These are phyloP conservation scores for Leptodactylus fuscus DNA, from an alignment of 2,113 vertebrate genomes.

Conservation along the genomic window DNA sequence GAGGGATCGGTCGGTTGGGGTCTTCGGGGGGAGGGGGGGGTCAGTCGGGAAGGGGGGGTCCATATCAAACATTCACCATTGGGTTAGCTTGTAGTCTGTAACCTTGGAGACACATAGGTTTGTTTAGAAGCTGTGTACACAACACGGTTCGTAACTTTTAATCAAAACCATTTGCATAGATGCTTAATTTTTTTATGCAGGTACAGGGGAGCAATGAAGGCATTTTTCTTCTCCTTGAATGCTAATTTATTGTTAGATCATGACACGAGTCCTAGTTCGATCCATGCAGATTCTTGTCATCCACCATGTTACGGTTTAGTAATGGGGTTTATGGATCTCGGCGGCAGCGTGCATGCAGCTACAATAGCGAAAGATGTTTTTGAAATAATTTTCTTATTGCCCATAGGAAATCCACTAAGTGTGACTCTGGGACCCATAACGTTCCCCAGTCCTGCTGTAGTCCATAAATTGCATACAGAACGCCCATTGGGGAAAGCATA, in stretches of 20 bases:
- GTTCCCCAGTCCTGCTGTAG: not conserved
- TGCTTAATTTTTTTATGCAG: not conserved
- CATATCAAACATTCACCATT: too few relatives aligned
- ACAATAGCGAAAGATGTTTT: not conserved
- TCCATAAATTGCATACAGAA: not conserved
- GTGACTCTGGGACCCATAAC: not conserved
- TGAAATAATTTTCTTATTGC: conserved; percentile 32
- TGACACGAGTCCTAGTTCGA: not conserved
- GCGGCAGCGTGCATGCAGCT: not conserved
- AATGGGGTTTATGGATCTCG: not conserved
- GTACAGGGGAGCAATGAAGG: not conserved
- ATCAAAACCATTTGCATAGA: too few relatives aligned
- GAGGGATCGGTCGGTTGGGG: too few relatives aligned
- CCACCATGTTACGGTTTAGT: not conserved
- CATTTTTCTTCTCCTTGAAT: too few relatives aligned
- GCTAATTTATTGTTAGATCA: too few relatives aligned
- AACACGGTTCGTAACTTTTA: too few relatives aligned
- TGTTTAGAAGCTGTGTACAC: too few relatives aligned
- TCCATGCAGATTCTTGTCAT: not conserved
- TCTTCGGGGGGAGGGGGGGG: too few relatives aligned
- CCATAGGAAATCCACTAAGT: not conserved
- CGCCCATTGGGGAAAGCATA: not conserved
- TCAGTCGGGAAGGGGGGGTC: too few relatives aligned
- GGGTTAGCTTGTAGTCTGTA: too few relatives aligned
- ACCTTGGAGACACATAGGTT: too few relatives aligned